phyloP scores from a whole-genome alignment of 2,113 vertebrate genomes.

The Tauraco erythrolophus region DNA sequence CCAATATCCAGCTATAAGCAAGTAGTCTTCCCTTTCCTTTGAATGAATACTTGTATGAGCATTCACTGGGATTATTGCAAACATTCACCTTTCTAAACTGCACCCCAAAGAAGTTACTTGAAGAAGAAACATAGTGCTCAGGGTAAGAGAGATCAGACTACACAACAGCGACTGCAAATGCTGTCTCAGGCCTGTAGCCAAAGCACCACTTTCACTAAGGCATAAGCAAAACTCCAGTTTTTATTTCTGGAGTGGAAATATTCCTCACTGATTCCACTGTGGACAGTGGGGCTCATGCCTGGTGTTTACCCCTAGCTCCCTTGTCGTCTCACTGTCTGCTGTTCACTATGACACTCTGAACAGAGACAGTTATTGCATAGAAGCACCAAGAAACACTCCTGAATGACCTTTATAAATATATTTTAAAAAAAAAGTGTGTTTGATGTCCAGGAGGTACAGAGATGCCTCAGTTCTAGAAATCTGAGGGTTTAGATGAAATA shows the following conservation, averaged over 20 bases:
- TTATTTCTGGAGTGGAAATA: background rate
- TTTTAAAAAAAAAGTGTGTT: background rate
- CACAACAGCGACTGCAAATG: background rate
- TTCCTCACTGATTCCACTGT: background rate
- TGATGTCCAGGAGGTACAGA: background rate
- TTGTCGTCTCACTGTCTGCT: background rate
- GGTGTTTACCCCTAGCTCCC: background rate
- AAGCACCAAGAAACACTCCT: background rate
- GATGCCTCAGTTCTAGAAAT: background rate
- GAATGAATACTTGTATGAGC: background rate
- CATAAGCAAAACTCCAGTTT: background rate
- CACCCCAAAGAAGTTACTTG: background rate
- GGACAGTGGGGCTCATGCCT: background rate
- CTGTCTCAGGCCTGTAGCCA: background rate
- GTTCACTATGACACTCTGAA: background rate
- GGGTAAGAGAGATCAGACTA: background rate
- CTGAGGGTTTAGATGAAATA: background rate
- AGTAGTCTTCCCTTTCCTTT: background rate
- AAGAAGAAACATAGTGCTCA: rapidly evolving
- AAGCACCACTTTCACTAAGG: background rate
- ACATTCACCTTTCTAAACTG: background rate
- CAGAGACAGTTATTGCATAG: background rate
- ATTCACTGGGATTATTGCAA: background rate
- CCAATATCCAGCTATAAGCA: background rate
- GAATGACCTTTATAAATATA: background rate